Conservation (phyloP, 2,797 vertebrate genomes). For the Hypotaenidia okinawae region DNA sequence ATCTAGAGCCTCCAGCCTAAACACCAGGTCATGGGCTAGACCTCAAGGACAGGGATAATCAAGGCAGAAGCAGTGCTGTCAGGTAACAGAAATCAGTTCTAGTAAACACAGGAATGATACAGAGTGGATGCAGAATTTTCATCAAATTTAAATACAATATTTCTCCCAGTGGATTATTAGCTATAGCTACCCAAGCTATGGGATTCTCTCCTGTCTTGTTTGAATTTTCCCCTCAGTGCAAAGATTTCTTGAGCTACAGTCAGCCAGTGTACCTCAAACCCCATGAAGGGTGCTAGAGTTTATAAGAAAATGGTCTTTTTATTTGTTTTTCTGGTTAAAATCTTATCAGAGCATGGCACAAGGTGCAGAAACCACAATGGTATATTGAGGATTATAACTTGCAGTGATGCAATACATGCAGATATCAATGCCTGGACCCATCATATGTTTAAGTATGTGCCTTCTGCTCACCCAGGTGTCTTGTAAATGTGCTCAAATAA, state of each 20-base stretch:
- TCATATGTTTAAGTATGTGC: not conserved
- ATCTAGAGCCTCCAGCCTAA: not conserved
- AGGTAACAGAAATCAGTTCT: not conserved
- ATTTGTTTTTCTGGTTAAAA: not conserved
- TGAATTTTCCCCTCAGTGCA: not conserved
- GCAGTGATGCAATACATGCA: not conserved
- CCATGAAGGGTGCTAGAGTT: not conserved
- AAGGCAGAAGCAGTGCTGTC: not conserved
- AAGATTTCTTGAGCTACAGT: not conserved
- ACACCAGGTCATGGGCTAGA: not conserved
- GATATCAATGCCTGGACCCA: not conserved
- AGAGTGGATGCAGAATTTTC: not conserved
- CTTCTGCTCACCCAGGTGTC: not conserved
- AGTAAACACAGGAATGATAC: not conserved
- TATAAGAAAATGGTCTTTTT: not conserved
- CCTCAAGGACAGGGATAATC: not conserved
- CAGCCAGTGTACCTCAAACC: not conserved
- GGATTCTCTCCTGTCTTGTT: not conserved
- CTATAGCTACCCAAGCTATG: not conserved
- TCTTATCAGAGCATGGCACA: not conserved
- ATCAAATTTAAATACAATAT: not conserved
- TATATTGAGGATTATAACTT: not conserved
- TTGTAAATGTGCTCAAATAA: not conserved
- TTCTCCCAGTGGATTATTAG: not conserved
- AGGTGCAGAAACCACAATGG: not conserved